phyloP scores from a whole-genome alignment of 2,888 invertebrate species.

The Leucozona laternaria region DNA sequence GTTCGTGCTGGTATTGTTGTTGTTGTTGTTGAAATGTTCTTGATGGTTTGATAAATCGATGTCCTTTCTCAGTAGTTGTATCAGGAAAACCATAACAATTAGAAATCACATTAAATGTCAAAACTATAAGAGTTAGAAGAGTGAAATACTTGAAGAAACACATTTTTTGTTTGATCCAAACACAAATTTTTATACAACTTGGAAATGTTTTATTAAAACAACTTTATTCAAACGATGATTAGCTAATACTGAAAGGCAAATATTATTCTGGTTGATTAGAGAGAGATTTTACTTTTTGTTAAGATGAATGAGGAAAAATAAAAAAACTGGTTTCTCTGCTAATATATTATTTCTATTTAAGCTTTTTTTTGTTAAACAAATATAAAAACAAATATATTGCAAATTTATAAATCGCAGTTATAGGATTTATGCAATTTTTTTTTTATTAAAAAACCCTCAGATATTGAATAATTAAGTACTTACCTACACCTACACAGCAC shows the following conservation, averaged over 20 bases:
- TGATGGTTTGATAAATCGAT: background rate
- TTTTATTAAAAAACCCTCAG: background rate
- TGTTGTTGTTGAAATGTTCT: background rate
- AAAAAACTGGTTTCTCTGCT: background rate
- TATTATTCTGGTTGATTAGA: background rate
- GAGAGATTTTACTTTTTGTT: background rate
- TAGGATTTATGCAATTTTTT: background rate
- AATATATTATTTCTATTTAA: background rate
- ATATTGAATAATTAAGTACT: background rate
- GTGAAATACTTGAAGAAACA: background rate
- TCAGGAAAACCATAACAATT: background rate
- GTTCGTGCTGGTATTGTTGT: background rate
- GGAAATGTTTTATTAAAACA: background rate
- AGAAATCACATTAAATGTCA: slow-evolving; percentile 7
- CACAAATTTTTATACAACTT: background rate
- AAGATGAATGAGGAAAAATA: background rate
- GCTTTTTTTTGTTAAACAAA: background rate
- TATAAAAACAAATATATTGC: background rate
- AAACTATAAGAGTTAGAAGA: background rate
- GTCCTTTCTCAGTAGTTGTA: background rate
- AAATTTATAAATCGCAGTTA: background rate
- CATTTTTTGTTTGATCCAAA: background rate
- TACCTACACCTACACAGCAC: too few relatives aligned
- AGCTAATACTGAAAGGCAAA: slow-evolving; percentile 15
- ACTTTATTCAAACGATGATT: slow-evolving; percentile 26